Conservation (phyloP, 2,113 vertebrate genomes). For the Pedionomus torquatus region DNA sequence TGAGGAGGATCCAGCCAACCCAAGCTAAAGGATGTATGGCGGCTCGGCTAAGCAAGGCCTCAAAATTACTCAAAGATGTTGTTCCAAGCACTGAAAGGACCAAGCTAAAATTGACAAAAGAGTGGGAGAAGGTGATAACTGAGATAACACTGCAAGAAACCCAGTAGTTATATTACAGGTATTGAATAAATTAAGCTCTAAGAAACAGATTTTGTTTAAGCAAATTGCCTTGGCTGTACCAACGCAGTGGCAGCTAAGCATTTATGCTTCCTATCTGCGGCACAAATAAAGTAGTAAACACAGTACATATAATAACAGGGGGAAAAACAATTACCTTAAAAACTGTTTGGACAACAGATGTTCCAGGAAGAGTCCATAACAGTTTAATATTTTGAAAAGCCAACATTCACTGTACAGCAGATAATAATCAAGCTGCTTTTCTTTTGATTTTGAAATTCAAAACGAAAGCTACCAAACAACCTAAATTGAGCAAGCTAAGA, state of each 20-base stretch:
- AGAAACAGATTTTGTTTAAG: neutral
- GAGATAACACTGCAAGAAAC: neutral
- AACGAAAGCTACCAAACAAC: neutral
- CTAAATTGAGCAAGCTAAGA: neutral
- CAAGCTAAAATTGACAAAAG: neutral
- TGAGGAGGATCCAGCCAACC: neutral
- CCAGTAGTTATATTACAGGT: neutral
- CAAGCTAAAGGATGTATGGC: neutral
- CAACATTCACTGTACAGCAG: neutral
- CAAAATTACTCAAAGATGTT: neutral
- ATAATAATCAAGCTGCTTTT: neutral
- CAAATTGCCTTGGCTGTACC: neutral
- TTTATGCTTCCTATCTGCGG: neutral
- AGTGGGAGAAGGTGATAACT: neutral
- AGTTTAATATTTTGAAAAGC: neutral
- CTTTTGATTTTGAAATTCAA: neutral
- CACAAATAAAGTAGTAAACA: neutral
- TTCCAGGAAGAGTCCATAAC: neutral
- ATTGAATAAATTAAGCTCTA: neutral
- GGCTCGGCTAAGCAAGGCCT: neutral
- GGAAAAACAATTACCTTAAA: neutral
- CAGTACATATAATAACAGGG: neutral
- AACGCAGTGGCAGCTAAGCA: neutral
- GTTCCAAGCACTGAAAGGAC: neutral
- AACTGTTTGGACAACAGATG: neutral